Evolutionary conservation across 1,140 invertebrate genomes (phyloP).

Genomic region (Uloborus diversus): DNA sequence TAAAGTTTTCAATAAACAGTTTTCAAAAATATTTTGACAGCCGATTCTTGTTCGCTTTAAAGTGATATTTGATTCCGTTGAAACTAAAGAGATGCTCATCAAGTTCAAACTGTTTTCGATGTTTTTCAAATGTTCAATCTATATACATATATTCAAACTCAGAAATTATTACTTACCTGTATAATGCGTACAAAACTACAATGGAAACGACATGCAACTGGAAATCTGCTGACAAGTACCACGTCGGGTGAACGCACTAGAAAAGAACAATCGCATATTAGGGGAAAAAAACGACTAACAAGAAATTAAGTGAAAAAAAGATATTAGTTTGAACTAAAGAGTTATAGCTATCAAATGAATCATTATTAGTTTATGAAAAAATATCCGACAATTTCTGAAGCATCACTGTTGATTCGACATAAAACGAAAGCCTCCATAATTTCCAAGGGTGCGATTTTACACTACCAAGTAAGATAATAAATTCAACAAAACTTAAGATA

Average conservation of each 20-base stretch:
- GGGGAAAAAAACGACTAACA: neutral
- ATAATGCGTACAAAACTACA: constrained; percentile 16
- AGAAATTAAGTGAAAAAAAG: neutral
- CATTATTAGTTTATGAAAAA: neutral
- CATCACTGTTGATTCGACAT: no score
- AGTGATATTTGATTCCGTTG: no score
- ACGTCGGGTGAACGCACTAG: constrained; percentile 47
- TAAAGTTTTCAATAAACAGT: no score
- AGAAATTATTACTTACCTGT: constrained; percentile 43
- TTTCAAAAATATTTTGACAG: no score
- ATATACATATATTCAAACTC: no score
- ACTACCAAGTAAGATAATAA: neutral
- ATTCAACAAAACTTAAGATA: neutral
- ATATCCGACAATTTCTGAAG: neutral
- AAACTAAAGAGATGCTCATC: no score
- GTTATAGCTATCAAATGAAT: neutral
- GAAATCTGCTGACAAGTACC: constrained; percentile 55
- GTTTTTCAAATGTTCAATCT: no score
- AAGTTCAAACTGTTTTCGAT: no score
- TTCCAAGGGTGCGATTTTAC: no score
- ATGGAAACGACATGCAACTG: constrained; percentile 44
- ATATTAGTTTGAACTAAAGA: neutral
- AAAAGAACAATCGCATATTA: neutral
- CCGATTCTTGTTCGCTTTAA: no score
- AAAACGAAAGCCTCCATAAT: no score